A percentile compares a stretch with the other conserved stretches of the same genome.
Conservation (phyloP, 2,888 invertebrate species). For the Amorpha juglandis region DNA sequence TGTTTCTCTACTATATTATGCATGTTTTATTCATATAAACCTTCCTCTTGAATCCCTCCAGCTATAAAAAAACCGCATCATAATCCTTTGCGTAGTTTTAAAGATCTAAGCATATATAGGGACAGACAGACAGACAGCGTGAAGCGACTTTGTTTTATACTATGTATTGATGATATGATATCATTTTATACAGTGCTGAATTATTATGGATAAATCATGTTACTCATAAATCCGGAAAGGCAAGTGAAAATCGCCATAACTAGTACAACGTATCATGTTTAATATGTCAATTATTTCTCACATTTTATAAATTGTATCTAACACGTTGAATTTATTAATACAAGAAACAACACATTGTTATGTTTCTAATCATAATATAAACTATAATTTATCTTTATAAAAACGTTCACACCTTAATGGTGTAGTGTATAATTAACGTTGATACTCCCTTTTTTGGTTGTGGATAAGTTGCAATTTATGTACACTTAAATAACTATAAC, state of each 20-base stretch:
- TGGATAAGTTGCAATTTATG: background rate
- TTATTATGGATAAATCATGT: slow-evolving; percentile 33
- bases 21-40: no score
- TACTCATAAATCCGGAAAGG: slow-evolving; percentile 35
- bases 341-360: slow-evolving; percentile 41
- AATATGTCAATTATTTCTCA: slow-evolving; percentile 77
- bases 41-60: no score
- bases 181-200: slow-evolving; percentile 23
- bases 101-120: no score
- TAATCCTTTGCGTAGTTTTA: no score
- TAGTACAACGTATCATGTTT: slow-evolving; percentile 45
- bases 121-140: no score
- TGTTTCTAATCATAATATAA: slow-evolving; percentile 40
- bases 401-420: slow-evolving; percentile 56
- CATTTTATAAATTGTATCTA: slow-evolving; percentile 65
- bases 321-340: slow-evolving; percentile 52
- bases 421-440: slow-evolving; percentile 40
- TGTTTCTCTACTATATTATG: no score
- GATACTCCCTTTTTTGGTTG: slow-evolving; percentile 2
- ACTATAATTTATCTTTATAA: slow-evolving; percentile 42
- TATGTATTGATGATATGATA: no score
- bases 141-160: no score
- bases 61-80: no score
- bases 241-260: slow-evolving; percentile 47
- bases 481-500: no score